These are phyloP conservation scores for Rana temporaria DNA, from an alignment of 2,113 vertebrate species.

Conservation along the genomic window DNA sequence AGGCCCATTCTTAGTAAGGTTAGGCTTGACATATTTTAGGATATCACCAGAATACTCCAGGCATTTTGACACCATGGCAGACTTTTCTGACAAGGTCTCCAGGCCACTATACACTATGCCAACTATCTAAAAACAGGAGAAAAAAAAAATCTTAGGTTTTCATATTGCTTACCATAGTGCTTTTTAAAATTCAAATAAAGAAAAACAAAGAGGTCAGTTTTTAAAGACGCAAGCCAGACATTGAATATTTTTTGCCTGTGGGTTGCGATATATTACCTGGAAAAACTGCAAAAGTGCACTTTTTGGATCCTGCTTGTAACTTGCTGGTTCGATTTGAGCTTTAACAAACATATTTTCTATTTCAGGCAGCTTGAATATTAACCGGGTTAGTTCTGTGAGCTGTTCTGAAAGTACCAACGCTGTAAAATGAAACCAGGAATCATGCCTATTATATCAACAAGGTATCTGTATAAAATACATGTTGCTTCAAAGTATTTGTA, in stretches of 20 bases:
- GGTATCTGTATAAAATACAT: no score
- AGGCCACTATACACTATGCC: constrained; percentile 81
- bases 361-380: constrained; percentile 88
- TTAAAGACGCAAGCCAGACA: no score
- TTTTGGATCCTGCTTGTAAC: constrained; percentile 76
- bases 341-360: constrained; percentile 81
- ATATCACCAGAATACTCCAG: constrained; percentile 92
- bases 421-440: constrained; percentile 61
- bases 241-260: not conserved
- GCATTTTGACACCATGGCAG: constrained; percentile 83
- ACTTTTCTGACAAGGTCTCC: constrained; percentile 85
- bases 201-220: no score
- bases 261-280: constrained; percentile 76
- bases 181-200: no score
- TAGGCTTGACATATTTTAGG: constrained; percentile 92
- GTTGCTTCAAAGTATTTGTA: no score
- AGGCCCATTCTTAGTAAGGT: constrained; percentile 83
- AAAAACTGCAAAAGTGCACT: constrained; percentile 83
- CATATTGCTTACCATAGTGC: no score
- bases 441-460: no score
- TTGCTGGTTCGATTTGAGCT: constrained; percentile 70
- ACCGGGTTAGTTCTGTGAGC: constrained; percentile 87
- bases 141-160: not conserved
- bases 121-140: constrained; percentile 77
- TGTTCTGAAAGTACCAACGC: constrained; percentile 82